A percentile compares a stretch with the other conserved stretches of the same genome.
Evolutionary conservation across 2,797 vertebrate species (phyloP).

Genomic region (Adelosebastes latens): DNA sequence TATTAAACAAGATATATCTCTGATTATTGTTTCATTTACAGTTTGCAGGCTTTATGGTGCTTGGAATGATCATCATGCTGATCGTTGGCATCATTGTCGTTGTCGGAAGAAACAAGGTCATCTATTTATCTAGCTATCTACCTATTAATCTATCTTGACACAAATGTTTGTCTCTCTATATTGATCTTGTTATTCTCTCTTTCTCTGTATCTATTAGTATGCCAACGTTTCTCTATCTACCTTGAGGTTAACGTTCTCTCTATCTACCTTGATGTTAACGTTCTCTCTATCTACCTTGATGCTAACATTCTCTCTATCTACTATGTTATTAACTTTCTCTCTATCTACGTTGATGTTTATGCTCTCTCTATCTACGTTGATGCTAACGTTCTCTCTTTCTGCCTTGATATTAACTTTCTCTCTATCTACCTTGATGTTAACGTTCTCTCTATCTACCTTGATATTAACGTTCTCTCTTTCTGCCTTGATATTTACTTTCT

Average conservation of each 20-base stretch:
- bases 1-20: background rate
- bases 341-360: background rate
- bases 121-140: background rate
- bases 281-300: background rate
- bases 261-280: rapidly evolving
- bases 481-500: background rate
- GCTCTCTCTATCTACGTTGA: background rate
- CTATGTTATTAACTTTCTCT: too few relatives aligned
- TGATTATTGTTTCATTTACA: conserved; percentile 12
- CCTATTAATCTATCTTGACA: background rate
- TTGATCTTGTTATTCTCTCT: background rate
- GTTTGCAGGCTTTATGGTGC: conserved; percentile 70
- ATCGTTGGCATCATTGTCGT: conserved; percentile 50
- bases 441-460: too few relatives aligned
- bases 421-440: too few relatives aligned
- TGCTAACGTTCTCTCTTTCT: too few relatives aligned
- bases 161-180: background rate
- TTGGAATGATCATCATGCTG: conserved; percentile 64
- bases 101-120: conserved; percentile 44
- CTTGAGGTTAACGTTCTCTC: background rate
- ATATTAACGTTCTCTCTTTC: background rate
- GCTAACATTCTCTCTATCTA: background rate
- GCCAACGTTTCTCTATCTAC: background rate
- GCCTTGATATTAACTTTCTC: too few relatives aligned
- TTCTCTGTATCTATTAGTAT: background rate